Evolutionary conservation across 2,797 vertebrate genomes (phyloP).

Genomic region (Podargus strigoides): DNA sequence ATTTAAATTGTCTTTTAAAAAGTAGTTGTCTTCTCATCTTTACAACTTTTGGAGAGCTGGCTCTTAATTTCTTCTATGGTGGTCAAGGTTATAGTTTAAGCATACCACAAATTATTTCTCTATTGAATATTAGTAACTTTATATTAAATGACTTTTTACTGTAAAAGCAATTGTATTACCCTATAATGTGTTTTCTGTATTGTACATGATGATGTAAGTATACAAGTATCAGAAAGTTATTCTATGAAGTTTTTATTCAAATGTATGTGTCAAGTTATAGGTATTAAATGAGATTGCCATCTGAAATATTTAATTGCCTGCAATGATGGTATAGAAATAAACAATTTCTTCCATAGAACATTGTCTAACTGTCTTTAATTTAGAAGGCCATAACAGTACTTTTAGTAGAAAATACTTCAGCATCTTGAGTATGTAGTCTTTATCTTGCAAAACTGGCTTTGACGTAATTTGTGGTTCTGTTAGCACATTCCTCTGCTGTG

Average conservation of each 20-base stretch:
- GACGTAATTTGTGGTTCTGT: not conserved
- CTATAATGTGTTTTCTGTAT: not conserved
- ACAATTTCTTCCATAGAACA: not conserved
- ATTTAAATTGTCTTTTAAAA: not conserved
- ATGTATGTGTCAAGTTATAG: not conserved
- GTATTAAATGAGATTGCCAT: not conserved
- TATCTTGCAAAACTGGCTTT: not conserved
- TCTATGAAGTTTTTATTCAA: not conserved
- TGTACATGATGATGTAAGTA: not conserved
- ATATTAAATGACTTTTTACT: not conserved
- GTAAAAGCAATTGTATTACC: not conserved
- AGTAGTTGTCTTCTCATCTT: not conserved
- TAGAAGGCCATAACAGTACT: not conserved
- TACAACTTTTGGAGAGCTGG: not conserved
- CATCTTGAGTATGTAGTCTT: not conserved
- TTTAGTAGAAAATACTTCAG: not conserved
- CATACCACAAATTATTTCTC: not conserved
- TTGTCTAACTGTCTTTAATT: not conserved
- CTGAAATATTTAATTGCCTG: not conserved
- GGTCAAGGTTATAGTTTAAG: not conserved
- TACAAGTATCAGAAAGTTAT: not conserved
- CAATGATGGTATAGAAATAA: not conserved
- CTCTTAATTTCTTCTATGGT: not conserved
- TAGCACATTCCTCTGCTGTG: not conserved
- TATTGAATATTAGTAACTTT: not conserved